These are phyloP conservation scores for Crocuta crocuta DNA, from an alignment of 2,113 vertebrate genomes.

Conservation along the genomic window DNA sequence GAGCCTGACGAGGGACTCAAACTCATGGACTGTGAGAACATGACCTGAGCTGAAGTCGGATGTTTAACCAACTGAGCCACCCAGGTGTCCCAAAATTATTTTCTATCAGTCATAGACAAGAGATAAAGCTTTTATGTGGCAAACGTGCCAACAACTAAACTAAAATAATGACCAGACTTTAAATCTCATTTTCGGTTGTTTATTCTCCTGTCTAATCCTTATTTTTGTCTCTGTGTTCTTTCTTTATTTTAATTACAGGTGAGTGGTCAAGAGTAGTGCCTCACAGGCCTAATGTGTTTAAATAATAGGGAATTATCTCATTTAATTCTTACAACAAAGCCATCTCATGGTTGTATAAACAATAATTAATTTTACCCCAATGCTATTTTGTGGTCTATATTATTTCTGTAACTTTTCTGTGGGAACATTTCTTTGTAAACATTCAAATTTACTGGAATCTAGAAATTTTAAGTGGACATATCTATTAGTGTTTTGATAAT, in stretches of 20 bases:
- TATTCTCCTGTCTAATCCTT: neutral
- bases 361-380: neutral
- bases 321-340: neutral
- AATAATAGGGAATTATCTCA: neutral
- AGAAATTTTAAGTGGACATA: neutral
- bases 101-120: neutral
- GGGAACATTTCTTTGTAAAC: neutral
- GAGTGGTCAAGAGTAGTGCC: neutral
- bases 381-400: neutral
- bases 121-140: neutral
- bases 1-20: no score
- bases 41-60: no score
- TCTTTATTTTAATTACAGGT: neutral
- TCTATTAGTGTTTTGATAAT: neutral
- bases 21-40: no score
- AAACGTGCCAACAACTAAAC: neutral
- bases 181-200: neutral
- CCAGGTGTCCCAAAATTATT: neutral
- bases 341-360: neutral
- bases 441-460: neutral
- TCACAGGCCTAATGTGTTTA: neutral
- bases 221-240: neutral
- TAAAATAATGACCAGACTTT: neutral
- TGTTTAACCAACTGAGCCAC: no score
- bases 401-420: neutral